Conservation (phyloP, 2,113 vertebrate species). For the Abramis brama region DNA sequence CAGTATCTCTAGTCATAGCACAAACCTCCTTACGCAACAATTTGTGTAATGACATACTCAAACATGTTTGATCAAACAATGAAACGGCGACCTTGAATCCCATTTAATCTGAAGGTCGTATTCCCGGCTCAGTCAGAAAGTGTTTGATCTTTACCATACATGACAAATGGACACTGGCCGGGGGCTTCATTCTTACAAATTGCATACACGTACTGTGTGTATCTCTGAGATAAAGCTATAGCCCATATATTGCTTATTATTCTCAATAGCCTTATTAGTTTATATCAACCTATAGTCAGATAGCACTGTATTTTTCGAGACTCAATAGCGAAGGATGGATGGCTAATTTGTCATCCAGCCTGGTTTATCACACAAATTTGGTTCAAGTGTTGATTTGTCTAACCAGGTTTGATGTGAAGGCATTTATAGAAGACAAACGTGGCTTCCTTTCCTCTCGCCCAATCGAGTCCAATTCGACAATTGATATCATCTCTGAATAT, state of each 20-base stretch:
- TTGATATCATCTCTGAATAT: not conserved
- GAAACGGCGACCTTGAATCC: not conserved
- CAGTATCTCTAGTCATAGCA: not conserved
- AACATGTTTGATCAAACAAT: slow-evolving; percentile 18
- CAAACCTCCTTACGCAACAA: not conserved
- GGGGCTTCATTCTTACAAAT: slow-evolving; percentile 76
- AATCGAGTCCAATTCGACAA: not conserved
- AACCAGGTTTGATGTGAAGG: not conserved
- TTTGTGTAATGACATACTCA: not conserved
- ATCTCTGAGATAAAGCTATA: slow-evolving; percentile 65
- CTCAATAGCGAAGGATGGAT: not conserved
- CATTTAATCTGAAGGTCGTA: slow-evolving; percentile 24
- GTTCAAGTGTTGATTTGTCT: not conserved
- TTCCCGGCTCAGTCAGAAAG: slow-evolving; percentile 15
- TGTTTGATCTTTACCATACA: slow-evolving; percentile 60
- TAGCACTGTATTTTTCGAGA: slow-evolving; percentile 65
- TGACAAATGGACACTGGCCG: slow-evolving; percentile 58
- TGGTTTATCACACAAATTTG: not conserved
- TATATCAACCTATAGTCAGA: slow-evolving; percentile 75
- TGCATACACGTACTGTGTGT: slow-evolving; percentile 60
- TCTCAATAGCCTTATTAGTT: slow-evolving; percentile 74
- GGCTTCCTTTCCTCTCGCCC: not conserved
- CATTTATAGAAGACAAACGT: not conserved
- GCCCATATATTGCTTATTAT: slow-evolving; percentile 71
- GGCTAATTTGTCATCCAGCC: not conserved